Evolutionary conservation across 1,140 invertebrate species (phyloP), one percentile per base, ranked within the genome.

Genomic region (Geopemphigus sp.): DNA sequence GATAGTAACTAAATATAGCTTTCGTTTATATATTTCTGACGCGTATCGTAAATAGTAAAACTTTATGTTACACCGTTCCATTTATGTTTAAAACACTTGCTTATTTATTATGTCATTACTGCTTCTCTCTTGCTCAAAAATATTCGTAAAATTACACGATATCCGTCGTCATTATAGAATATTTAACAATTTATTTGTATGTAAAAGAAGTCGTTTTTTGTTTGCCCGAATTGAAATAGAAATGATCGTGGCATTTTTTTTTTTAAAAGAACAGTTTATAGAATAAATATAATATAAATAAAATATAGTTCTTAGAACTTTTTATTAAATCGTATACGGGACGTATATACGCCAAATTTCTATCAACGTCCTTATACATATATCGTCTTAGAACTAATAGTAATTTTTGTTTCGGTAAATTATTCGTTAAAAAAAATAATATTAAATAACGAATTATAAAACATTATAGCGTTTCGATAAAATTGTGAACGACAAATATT

Each of bases 1-100:
- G 3, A 72, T 72, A 32, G 26, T 72, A 54, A n/a, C 68, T 72
- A 54, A 72, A 54, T 54, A 29, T 72, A 54, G 19, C 17, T 53
- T 26, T 19, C 11, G 12, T 68, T 47, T 50, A 26, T 26, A 68
- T 47, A 11, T n/a, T 50, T 50, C 50, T 50, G 66, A 68, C 22
- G 45, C 15, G 6, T 17, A 19, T 50, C 45, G 22, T 50, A 68
- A 50, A 68, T 26, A 11, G 45, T 50, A 24, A 68, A 50, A 50
- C 22, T 50, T 50, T 50, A 68, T 68, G 15, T 15, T 68, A 50
- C 3, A 24, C 5, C 15, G 15, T 68, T 50, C 1, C 15, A 17
- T 68, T 68, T 29, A 22, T 72, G 68, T 54, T 72, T 54, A 29
- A 72, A 53, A 54, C 24, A 5, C 17, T 54, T 12, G 24, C 24